Base-by-base conservation (phyloP, 2,113 vertebrate species). In the Dicentrarchus labrax region DNA sequence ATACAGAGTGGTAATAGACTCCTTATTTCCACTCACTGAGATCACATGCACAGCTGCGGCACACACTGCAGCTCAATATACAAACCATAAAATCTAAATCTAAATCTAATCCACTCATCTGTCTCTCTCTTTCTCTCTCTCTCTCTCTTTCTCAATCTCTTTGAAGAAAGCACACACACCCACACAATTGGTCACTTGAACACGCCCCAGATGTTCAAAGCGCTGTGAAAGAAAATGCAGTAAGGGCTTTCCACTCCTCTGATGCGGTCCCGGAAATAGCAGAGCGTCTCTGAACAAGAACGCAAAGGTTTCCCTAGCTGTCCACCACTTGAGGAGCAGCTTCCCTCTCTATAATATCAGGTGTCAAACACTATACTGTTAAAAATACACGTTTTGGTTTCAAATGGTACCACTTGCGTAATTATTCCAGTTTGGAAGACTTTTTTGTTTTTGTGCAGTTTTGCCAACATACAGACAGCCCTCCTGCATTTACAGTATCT, bases 121-220 rank as follows among this genome's bases (percentile, higher is more conserved):
- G 24, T n/a, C 22, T 54, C 24, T 59, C 24, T 41, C 62, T 30
- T n/a, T n/a, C n/a, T n/a, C 66, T 61, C 39, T n/a, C 22, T 54
- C 24, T 59, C 24, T 41, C 62, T 30, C 30, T 30, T 2, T 30
- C 66, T 61, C 39, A 13, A 22, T 54, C 24, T 59, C 24, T 47
- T 59, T 53, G 47, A 65, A 79, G 61, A 53, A 76, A 73, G 21
- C 54, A 48, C n/a, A 74, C 36, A 72, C 65, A 12, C 64, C 38
- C 72, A 61, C 66, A 82, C n/a, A 47, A 47, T 8, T 65, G 78
- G 84, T 78, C 76, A 88, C 76, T 86, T 41, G 39, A 82, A 50
- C 75, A 80, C 36, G 5, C 53, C 79, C 81, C 81, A 88, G 81
- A 89, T 86, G 89, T 85, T 86, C 69, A 89, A 84, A 88, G 71